These are phyloP conservation scores for Clanis bilineata DNA, from an alignment of 2,888 invertebrate species.

Conservation along the genomic window DNA sequence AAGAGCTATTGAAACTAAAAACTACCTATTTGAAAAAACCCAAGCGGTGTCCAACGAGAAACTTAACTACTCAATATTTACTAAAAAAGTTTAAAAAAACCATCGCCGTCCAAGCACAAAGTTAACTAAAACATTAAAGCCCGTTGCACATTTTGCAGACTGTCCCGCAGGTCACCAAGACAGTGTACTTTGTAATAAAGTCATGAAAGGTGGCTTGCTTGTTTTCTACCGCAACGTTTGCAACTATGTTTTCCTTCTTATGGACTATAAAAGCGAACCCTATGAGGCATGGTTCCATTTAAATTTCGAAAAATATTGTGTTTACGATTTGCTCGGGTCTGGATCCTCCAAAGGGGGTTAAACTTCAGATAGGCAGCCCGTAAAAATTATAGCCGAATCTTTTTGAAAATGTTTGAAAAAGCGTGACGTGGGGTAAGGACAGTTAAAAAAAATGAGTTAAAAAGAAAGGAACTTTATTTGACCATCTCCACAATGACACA, in stretches of 20 bases:
- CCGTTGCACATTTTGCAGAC: background rate
- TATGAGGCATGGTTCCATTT: background rate
- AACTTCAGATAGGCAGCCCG: no score
- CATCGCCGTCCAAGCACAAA: background rate
- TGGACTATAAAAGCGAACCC: background rate
- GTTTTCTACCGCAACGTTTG: slow-evolving; percentile 10
- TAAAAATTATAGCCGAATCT: no score
- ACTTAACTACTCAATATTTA: background rate
- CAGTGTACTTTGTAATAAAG: slow-evolving; percentile 31
- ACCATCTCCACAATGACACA: no score
- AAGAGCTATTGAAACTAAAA: background rate
- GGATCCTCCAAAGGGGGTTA: no score
- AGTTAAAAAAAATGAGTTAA: no score
- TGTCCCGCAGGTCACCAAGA: background rate
- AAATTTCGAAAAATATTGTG: no score
- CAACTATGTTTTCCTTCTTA: background rate
- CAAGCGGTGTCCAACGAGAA: background rate
- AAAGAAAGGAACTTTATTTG: no score
- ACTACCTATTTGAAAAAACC: background rate
- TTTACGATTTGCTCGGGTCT: no score
- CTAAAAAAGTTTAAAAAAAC: background rate
- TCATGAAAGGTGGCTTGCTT: slow-evolving; percentile 24
- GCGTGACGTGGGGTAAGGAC: no score
- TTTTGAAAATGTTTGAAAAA: no score
- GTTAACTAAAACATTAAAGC: slow-evolving; percentile 1